Evolutionary conservation across 2,888 invertebrate genomes (phyloP), one percentile per base, ranked within the genome.

Genomic region (Portevinia maculata): DNA sequence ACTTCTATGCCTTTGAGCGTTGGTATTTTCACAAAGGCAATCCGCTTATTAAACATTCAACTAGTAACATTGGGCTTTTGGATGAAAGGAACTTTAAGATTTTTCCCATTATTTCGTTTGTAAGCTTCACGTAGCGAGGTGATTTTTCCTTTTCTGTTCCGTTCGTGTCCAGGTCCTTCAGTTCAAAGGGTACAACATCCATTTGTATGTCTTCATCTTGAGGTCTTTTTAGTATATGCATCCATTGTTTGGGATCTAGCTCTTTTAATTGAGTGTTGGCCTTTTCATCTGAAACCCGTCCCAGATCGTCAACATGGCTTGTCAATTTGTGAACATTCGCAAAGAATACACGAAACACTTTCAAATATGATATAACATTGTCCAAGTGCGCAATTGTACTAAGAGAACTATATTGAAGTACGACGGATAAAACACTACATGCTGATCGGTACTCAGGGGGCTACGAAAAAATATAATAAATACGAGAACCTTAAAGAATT

Each of bases 261-360:
- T 86, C 75, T 5, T 84, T 84, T 9, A 86, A 75, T 34, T 86
- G 84, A 86, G 88, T 87, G 9, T 84, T 48, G 32, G 79, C 69
- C 9, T 76, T 60, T 17, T 79, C 48, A 9, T 73, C 62, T 41
- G 37, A 7, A 21, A 8, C 13, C 32, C n/a, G 34, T 37, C 59
- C 67, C 8, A 73, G 1, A 19, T 88, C 86, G 81, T 88, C 46
- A 0, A 84, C 62, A 21, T 87, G 89, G 1, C 76, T 73, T 28
- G 90, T 92, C 94, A 95, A 94, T 71, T 91, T 92, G 48, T 91
- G 90, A 19, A 96, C 90, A 85, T 94, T 93, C 1, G 91, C 89
- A 0, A 94, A 89, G 88, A 95, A 96, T 0, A 94, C 93, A 83
- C 93, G 91, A 87, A 96, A 96, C 2, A 96, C 93, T 89, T 93